Base-by-base conservation (phyloP, 2,113 vertebrate genomes). In the Regulus satrapa region DNA sequence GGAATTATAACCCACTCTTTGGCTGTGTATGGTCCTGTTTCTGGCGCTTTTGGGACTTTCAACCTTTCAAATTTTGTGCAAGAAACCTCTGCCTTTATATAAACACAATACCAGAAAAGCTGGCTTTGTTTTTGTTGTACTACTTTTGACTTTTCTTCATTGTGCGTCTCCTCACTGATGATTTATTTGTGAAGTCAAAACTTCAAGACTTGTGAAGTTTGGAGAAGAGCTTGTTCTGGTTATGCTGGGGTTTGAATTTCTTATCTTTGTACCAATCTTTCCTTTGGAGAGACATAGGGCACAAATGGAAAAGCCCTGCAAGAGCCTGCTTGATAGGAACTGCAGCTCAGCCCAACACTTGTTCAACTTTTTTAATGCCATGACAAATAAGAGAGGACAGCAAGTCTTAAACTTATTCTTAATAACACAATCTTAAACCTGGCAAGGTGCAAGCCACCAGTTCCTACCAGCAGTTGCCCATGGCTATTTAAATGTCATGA, bases 271-370 rank as follows among this genome's bases (percentile, higher is more conserved):
- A 16, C 12, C 61, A 29, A 5, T 18, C 14, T 2, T 23, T 61
- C 20, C 19, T 80, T n/a, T 62, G 24, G 18, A 10, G 13, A n/a
- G 10, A 17, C 9, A 3, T 0, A 1, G 51, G 31, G 16, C 8
- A n/a, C 4, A 5, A 1, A 1, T 36, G 51, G 46, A 61, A 56
- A 43, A 77, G 8, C 24, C 20, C 34, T 81, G 7, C 4, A 45
- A 81, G 31, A 58, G 24, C 7, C 14, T 32, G 4, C n/a, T 62
- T 69, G 38, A 8, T 1, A 23, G 9, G 26, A 84, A 11, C 49
- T 49, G 9, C 43, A 66, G 26, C 12, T 7, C 28, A 58, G 72
- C 10, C 2, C 9, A 32, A 12, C 6, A 21, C 41, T 32, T 28
- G 3, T 23, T 55, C 40, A 67, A 17, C 2, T 25, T 31, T 49